Base-by-base conservation (phyloP, 2,888 invertebrate genomes). In the Microctonus brassicae region DNA sequence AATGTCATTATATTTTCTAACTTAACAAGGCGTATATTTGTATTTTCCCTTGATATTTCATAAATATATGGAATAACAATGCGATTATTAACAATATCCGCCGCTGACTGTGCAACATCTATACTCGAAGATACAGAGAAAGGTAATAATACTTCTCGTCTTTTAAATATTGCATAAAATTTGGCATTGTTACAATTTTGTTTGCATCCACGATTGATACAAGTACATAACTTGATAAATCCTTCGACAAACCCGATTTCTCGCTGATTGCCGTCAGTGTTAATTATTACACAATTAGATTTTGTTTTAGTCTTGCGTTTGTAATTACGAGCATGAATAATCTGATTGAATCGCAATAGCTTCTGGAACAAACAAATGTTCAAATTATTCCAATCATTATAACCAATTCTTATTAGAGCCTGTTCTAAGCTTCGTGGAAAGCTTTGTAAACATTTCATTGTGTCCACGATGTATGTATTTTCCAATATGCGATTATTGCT, bases 141-240 rank as follows among this genome's bases (percentile, higher is more conserved):
- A n/a, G 13, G n/a, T 10, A 63, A 17, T 11, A 17, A 9, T 4
- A 63, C n/a, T 42, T 63, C 42, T 63, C 34, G 34, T 34, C 9
- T 34, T 9, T 42, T 42, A n/a, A 63, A 63, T 22, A 42, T 9
- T 2, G 20, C 42, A 42, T 63, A 63, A 24, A 63, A 63, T 26
- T n/a, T 22, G 17, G 42, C 13, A 22, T 24, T 3, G 17, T 42
- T 26, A 42, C 62, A 63, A 22, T 58, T 24, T 2, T 47, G 22
- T 13, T 17, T 24, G 36, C 62, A 47, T 22, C 36, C 24, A 17
- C 2, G 5, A 13, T 2, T 26, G 22, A 1, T 20, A 26, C 62
- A 63, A 13, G 11, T 47, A 36, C 62, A 63, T 22, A 42, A n/a
- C 22, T 63, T 63, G 1, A 63, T 26, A 9, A 63, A 63, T 17